Evolutionary conservation across 2,113 vertebrate genomes (phyloP).

Genomic region (Pogonocichla stellata): DNA sequence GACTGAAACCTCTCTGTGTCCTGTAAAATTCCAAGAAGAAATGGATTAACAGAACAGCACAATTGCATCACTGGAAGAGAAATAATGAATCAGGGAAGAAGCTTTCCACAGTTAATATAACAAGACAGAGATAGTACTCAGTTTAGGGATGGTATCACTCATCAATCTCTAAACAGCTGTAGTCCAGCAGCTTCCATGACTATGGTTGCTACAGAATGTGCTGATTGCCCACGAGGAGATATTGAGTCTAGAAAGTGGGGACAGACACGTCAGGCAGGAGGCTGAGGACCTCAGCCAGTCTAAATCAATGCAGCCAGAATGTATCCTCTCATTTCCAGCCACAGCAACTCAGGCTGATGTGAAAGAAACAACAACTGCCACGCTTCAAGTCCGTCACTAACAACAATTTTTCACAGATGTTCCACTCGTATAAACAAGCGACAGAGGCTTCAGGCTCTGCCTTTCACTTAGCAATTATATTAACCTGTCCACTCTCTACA

Average conservation of each 20-base stretch:
- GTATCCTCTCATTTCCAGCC: not conserved
- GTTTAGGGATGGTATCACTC: not conserved
- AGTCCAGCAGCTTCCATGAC: not conserved
- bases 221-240: not conserved
- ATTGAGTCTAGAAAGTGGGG: not conserved
- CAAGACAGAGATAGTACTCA: not conserved
- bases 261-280: not conserved
- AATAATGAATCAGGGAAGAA: not conserved
- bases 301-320: not conserved
- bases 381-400: not conserved
- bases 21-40: slow-evolving; percentile 65
- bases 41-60: not conserved
- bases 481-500: not conserved
- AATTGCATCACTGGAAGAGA: not conserved
- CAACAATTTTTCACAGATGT: not conserved
- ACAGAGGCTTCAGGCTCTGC: not conserved
- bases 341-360: not conserved
- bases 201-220: not conserved
- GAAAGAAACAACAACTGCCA: not conserved
- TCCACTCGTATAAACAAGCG: not conserved
- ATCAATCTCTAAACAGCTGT: not conserved
- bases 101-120: not conserved
- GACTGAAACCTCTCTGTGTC: slow-evolving; percentile 83
- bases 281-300: not conserved
- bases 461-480: not conserved